Evolutionary conservation across 1,140 invertebrate species (phyloP), one percentile per base, ranked within the genome.

Genomic region (Sycophila sp.): DNA sequence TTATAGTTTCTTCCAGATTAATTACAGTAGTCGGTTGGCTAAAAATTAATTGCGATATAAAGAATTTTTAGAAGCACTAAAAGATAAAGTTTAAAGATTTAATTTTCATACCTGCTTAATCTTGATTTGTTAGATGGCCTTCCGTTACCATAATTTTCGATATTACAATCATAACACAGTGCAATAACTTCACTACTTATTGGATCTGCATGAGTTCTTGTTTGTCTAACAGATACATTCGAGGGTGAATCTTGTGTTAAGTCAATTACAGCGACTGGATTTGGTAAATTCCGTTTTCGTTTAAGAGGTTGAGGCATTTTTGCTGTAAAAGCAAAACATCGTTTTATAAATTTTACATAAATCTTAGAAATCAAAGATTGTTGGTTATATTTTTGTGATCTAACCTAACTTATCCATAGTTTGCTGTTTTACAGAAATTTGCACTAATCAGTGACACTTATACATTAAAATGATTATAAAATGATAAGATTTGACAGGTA

Each of bases 231-330:
- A 60, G 24, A 1, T 67, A 19, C 62, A 38, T 40, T 51, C 3
- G 5, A 13, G 51, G 77, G 70, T 8, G 69, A 72, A 17, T 79
- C 78, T 51, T 75, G n/a, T 1, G 78, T 79, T 49, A 79, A 67
- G 62, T 79, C 78, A 45, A 79, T 79, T 60, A 73, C 11, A 47
- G 74, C 77, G 55, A 74, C 62, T 32, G 58, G 58, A n/a, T 51
- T 8, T 60, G 24, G 2, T 17, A 17, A 22, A 47, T 8, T 10
- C 8, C 7, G 19, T 10, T 0, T 47, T 22, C 42, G 51, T 47
- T 62, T 32, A 6, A 8, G 8, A 24, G 6, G 32, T 22, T 32
- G 45, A 62, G 47, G 19, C 42, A 63, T 69, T 36, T 40, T 69
- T 55, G 17, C 66, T 69, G 36, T 13, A 60, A 60, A 66, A n/a